Conservation (phyloP, 2,888 invertebrate species). For the Conomelus anceps region DNA sequence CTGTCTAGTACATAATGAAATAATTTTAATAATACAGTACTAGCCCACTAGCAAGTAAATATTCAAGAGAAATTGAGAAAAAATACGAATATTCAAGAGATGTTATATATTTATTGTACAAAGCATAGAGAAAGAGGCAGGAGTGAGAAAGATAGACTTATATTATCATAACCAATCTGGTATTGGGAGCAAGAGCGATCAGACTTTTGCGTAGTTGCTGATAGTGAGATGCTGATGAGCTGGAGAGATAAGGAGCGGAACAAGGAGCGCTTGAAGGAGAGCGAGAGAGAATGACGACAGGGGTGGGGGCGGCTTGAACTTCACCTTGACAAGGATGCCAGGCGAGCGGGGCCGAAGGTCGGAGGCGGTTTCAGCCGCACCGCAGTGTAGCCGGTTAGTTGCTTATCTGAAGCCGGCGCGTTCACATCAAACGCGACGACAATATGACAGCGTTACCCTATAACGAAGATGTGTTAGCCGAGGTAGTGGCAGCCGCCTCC, state of each 20-base stretch:
- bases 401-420: not conserved
- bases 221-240: not conserved
- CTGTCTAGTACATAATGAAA: no score
- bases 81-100: no score
- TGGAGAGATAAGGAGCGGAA: not conserved
- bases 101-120: no score
- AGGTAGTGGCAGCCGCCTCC: constrained; percentile 12
- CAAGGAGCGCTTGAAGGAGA: constrained; percentile 3
- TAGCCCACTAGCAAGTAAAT: no score
- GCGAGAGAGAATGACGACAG: constrained; percentile 5
- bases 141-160: not conserved
- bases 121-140: no score
- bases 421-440: not conserved
- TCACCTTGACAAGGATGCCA: constrained; percentile 8
- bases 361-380: not conserved
- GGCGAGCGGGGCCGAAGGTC: not conserved
- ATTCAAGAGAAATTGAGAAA: no score
- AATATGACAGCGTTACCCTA: not conserved
- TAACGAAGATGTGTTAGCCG: not conserved
- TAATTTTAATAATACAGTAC: no score
- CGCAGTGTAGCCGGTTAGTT: not conserved
- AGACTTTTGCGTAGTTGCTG: no score
- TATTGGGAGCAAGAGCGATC: not conserved
- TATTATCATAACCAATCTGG: not conserved
- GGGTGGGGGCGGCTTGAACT: not conserved